Base-by-base conservation (phyloP, 2,797 vertebrate species). In the Notoglanidium macrostoma region DNA sequence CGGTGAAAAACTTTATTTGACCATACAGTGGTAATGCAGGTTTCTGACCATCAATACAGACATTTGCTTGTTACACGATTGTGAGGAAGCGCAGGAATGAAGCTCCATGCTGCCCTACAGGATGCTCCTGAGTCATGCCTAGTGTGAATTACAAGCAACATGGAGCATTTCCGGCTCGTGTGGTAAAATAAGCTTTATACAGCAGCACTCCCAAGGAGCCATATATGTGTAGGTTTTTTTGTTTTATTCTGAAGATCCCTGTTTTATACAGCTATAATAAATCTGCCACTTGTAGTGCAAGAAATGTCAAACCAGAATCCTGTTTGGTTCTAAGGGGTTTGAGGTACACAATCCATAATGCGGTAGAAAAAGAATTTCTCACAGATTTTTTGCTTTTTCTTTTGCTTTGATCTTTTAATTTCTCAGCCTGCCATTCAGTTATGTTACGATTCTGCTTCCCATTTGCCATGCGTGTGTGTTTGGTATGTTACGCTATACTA, bases 271-370 rank as follows among this genome's bases (percentile, higher is more conserved):
- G 17, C 1, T 55, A 14, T 14, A 55, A 55, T 32, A 44, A 14
- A 61, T 3, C 12, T 61, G 78, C 21, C 15, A 57, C 76, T 23
- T 23, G 8, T 59, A 14, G 55, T 61, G 29, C 55, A 80, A 55
- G 21, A 61, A 61, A 80, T 21, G 9, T 80, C 78, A 9, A 2
- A 46, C 35, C 21, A 61, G 5, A 61, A 17, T 61, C 21, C 15
- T n/a, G 44, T 51, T 82, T 8, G 77, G 21, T 35, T 80, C 0
- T 59, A 14, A 7, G 11, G 51, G 29, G 26, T 57, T 35, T 81
- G 2, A n/a, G 26, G 61, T 26, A 21, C n/a, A 29, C 61, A 83
- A 83, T 83, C 80, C 80, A 51, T 67, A 83, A 67, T 21, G 9
- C 46, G 26, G 14, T 61, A 35, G 0, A 44, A 80, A 15, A 1